phyloP scores from a whole-genome alignment of 2,113 vertebrate genomes.

The Pomatorhinus ruficollis region DNA sequence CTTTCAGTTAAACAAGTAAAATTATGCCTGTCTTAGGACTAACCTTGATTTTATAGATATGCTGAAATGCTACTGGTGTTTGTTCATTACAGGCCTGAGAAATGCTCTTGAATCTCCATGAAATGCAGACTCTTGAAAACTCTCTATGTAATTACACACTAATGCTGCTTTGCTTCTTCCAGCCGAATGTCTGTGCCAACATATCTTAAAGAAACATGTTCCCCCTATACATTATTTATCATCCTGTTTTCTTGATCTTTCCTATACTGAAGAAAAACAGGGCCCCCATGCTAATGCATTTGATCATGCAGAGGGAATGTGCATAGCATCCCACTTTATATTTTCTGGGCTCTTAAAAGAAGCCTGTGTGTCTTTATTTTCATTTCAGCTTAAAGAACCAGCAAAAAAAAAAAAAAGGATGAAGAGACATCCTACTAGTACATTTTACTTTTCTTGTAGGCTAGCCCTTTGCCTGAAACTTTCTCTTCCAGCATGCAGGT shows the following conservation, averaged over 20 bases:
- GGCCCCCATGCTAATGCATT: background rate
- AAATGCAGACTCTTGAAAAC: conserved; percentile 35
- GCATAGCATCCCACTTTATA: background rate
- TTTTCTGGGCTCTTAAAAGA: conserved; percentile 9
- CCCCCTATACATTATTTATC: conserved; percentile 16
- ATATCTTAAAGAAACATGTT: conserved; percentile 15
- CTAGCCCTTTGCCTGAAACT: background rate
- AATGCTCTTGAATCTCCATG: conserved; percentile 1
- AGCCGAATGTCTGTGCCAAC: conserved; percentile 5
- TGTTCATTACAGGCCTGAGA: background rate
- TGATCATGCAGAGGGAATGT: background rate
- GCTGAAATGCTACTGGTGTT: conserved; percentile 47
- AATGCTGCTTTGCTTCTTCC: conserved; percentile 25
- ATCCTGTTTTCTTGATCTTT: conserved; percentile 36
- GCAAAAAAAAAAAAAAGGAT: background rate
- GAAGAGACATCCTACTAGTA: background rate
- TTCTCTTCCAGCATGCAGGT: background rate
- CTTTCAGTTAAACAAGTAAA: background rate
- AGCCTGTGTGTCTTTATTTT: background rate
- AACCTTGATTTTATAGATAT: background rate
- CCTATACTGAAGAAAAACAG: background rate
- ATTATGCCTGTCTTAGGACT: background rate
- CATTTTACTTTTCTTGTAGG: background rate
- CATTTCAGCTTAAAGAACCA: background rate
- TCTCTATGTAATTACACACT: conserved; percentile 16